Base-by-base conservation (phyloP, 2,888 invertebrate species). In the Sericinus montela region DNA sequence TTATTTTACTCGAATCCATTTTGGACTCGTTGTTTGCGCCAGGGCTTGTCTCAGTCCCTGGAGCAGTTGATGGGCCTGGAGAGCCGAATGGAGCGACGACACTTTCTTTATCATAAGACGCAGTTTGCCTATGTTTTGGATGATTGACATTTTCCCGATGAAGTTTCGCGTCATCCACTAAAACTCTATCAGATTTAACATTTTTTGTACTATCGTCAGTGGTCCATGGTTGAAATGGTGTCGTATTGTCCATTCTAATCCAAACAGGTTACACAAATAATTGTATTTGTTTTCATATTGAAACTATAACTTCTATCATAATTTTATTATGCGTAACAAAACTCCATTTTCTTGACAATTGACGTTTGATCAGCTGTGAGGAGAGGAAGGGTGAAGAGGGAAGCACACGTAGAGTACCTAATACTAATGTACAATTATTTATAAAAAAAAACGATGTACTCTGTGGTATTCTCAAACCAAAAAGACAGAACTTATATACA, bases 41-140 rank as follows among this genome's bases (percentile, higher is more conserved):
- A 55, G 76, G 61, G 55, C 72, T 75, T 58, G 66, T 62, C 63
- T 73, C 72, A 57, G 78, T 60, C 58, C 67, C 72, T 55, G 71
- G 59, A 57, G 70, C 69, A 59, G 73, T 67, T 60, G 85, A 86
- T 57, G 87, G 75, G 63, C 86, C 87, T 64, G 86, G 74, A 64
- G 77, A 70, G 67, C 63, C 69, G 67, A 72, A 80, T 59, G 81
- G 66, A 70, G 69, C 72, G 65, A 72, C 71, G 72, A 80, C 77
- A 82, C 78, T 82, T 75, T 86, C 87, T 84, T 87, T 86, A 86
- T 78, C 81, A 72, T 86, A 87, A 87, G 86, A 87, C 87, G 87
- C 85, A 87, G 83, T 86, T 87, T 87, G 87, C 86, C 86, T 86
- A 82, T 87, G 87, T 88, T 87, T 88, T 88, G 88, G 87, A 83